Evolutionary conservation across 2,888 invertebrate genomes (phyloP).

Genomic region (Zygaena filipendulae): DNA sequence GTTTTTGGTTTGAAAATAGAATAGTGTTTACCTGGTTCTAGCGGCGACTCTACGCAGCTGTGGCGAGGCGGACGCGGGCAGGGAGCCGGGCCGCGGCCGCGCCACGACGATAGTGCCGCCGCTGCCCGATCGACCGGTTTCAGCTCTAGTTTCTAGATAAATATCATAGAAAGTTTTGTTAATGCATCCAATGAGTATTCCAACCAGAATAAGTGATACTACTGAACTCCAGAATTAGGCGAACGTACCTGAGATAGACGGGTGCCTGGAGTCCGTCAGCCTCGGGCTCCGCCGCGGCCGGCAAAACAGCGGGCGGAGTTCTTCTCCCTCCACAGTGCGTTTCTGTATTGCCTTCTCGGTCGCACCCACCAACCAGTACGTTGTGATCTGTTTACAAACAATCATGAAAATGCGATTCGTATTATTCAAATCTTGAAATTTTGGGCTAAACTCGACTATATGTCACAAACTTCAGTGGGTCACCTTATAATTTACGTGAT

Average conservation of each 20-base stretch:
- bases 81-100: no score
- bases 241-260: slow-evolving; percentile 74
- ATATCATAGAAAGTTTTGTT: no score
- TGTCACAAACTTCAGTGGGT: not conserved
- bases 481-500: not conserved
- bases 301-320: slow-evolving; percentile 82
- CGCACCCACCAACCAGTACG: slow-evolving; percentile 82
- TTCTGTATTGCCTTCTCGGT: slow-evolving; percentile 85
- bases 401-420: slow-evolving; percentile 1
- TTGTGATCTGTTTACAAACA: slow-evolving; percentile 76
- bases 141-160: no score
- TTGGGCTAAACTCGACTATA: not conserved
- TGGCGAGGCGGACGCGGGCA: no score
- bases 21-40: no score
- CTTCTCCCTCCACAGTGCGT: slow-evolving; percentile 76
- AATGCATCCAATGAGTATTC: no score
- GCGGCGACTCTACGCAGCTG: no score
- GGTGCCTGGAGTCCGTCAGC: slow-evolving; percentile 80
- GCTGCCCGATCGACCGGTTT: no score
- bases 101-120: no score
- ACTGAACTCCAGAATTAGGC: no score
- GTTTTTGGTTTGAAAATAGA: no score
- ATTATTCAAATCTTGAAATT: not conserved
- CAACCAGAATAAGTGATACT: no score
- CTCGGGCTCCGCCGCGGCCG: slow-evolving; percentile 84